Base-by-base conservation (phyloP, 2,888 invertebrate species). In the Cephalotes varians region DNA sequence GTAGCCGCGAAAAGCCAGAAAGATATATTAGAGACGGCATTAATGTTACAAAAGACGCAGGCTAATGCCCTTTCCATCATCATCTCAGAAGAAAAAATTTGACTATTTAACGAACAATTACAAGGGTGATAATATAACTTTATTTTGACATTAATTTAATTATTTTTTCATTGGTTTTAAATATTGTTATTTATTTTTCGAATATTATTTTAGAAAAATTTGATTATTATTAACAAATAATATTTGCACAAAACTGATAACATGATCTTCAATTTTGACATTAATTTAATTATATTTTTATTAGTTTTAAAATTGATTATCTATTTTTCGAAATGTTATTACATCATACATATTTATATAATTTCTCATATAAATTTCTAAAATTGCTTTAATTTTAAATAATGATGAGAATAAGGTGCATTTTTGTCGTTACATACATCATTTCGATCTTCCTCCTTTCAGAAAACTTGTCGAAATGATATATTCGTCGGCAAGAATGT, bases 1-100 rank as follows among this genome's bases (percentile, higher is more conserved):
- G 47, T 49, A 72, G 74, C 10, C 12, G 44, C 25, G 44, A 79
- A 21, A 25, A 51, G 12, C 21, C 18, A 81, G 15, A n/a, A 31
- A 34, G 54, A 18, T 7, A 44, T 10, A 28, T 28, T 12, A n/a
- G n/a, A n/a, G n/a, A n/a, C n/a, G n/a, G n/a, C n/a, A n/a, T n/a
- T 0, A 18, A 10, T 15, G 12, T 3, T 56, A 44, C 34, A 37
- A 73, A 4, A 60, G 1, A n/a, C 31, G 40, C n/a, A n/a, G 28
- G 4, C n/a, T 58, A 28, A 21, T 28, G 40, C 9, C 9, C 60
- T 73, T 60, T 31, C 1, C 6, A 28, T 60, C 15, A 3, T 73
- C 28, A 58, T 9, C 9, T 44, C 7, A 21, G n/a, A 49, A 62
- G 34, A 34, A 21, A 21, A 67, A 31, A 69, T 51, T 34, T 44